These are phyloP conservation scores for Cryptops parisi DNA, from an alignment of 2,888 invertebrate genomes.

Conservation along the genomic window DNA sequence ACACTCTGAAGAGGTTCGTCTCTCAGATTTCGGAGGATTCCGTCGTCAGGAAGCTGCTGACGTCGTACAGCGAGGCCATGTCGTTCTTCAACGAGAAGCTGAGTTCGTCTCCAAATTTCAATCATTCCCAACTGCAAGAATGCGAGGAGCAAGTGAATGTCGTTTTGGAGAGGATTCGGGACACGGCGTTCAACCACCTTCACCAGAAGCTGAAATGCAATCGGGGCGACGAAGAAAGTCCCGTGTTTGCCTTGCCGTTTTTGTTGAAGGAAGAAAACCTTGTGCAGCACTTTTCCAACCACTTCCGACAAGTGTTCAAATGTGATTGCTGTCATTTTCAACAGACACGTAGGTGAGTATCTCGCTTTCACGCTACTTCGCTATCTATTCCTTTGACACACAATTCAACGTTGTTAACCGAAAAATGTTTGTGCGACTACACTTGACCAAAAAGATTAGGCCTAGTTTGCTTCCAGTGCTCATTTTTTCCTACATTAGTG, in stretches of 20 bases:
- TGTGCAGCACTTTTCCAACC: not conserved
- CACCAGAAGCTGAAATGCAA: not conserved
- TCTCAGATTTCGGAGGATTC: not conserved
- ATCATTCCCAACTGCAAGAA: too few species aligned
- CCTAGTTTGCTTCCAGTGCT: too few species aligned
- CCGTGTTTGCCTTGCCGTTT: not conserved
- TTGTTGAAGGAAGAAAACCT: not conserved
- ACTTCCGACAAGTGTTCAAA: not conserved
- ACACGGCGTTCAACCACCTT: not conserved
- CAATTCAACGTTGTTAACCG: too few species aligned
- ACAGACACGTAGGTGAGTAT: not conserved
- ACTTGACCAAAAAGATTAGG: too few species aligned
- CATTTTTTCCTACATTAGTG: too few species aligned
- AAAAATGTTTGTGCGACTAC: too few species aligned
- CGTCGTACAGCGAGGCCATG: not conserved
- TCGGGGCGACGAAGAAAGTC: not conserved
- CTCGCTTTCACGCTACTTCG: too few species aligned
- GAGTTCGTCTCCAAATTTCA: not conserved
- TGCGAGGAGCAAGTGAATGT: too few species aligned
- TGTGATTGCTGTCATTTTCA: not conserved
- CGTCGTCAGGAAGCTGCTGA: not conserved
- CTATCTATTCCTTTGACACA: too few species aligned
- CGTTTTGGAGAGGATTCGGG: not conserved
- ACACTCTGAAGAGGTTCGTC: not conserved
- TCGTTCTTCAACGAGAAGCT: not conserved